Evolutionary conservation across 64 coral and sea anemone genomes (phyloP).

Genomic region (Actinia tenebrosa): DNA sequence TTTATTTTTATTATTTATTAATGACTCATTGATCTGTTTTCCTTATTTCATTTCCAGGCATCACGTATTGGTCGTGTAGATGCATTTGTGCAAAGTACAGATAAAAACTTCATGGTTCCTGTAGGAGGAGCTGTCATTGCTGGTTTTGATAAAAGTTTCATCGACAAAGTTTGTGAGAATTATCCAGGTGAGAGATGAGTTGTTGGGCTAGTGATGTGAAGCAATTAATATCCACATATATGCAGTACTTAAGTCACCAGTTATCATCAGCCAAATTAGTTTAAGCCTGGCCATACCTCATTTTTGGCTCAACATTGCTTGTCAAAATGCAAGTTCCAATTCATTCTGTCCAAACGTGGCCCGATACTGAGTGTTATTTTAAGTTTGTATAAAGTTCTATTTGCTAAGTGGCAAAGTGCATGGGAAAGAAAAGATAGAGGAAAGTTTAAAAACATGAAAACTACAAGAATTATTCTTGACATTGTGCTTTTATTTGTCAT

Average conservation of each 20-base stretch:
- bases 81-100: conserved; percentile 93
- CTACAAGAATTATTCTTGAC: neutral
- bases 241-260: too few relatives aligned
- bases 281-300: too few relatives aligned
- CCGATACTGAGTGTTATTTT: too few relatives aligned
- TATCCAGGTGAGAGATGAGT: conserved; percentile 61
- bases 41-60: conserved; percentile 47
- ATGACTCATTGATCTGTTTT: neutral
- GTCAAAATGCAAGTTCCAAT: too few relatives aligned
- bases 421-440: neutral
- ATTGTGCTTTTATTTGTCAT: too few relatives aligned
- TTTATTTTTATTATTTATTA: too few relatives aligned
- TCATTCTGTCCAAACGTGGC: neutral
- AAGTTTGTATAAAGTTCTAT: too few relatives aligned
- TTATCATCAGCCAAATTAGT: too few relatives aligned
- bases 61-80: conserved; percentile 89
- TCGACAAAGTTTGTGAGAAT: conserved; percentile 84
- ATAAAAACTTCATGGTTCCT: conserved; percentile 97
- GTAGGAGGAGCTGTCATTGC: conserved; percentile 91
- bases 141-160: conserved; percentile 83
- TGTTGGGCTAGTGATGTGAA: neutral
- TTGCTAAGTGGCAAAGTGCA: neutral
- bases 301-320: too few relatives aligned
- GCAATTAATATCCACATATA: neutral
- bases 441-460: neutral